Base-by-base conservation (phyloP, 2,888 invertebrate species). In the Carpatolechia fugitivella region DNA sequence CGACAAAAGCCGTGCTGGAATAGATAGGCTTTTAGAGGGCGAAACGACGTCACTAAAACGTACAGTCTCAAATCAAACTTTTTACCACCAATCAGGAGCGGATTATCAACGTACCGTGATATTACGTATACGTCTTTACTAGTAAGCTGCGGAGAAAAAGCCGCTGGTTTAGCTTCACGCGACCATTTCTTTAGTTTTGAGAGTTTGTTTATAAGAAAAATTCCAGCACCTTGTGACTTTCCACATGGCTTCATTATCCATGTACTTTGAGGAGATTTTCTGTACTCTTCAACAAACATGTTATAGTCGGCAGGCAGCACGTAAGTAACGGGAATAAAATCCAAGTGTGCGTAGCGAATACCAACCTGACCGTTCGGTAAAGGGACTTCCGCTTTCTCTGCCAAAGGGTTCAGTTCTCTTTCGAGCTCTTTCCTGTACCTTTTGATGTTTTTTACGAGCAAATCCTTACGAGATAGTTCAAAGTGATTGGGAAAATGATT, bases 171-270 rank as follows among this genome's bases (percentile, higher is more conserved):
- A 0, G 96, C 94, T 83, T 97, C 96, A 14, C 96, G 91, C 0
- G 96, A 96, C 95, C 96, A 97, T 74, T 95, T 93, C 75, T 97
- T 98, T 53, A 98, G 85, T 85, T 98, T 97, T 4, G 97, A 97
- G 53, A 98, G 85, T 86, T 97, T 97, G 79, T 98, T 98, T 61
- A 98, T 97, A 53, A 98, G 91, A 81, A 97, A 98, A 74, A 98
- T 98, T 10, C 98, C 98, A 10, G 95, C 93, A 0, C 96, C 96
- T 78, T 96, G 96, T 0, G 98, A 97, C 85, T 98, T 96, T 8
- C 97, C 97, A 75, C 97, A 97, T 0, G 98, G 98, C 78, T 98
- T 98, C 94, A 98, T 96, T 58, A 98, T 98, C 98, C 98, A 98
- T 0, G 98, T 98, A 63, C 96, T 95, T 74, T 96, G 95, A 0